Base-by-base conservation (phyloP, 1,140 invertebrate species). In the Ceratina australensis region DNA sequence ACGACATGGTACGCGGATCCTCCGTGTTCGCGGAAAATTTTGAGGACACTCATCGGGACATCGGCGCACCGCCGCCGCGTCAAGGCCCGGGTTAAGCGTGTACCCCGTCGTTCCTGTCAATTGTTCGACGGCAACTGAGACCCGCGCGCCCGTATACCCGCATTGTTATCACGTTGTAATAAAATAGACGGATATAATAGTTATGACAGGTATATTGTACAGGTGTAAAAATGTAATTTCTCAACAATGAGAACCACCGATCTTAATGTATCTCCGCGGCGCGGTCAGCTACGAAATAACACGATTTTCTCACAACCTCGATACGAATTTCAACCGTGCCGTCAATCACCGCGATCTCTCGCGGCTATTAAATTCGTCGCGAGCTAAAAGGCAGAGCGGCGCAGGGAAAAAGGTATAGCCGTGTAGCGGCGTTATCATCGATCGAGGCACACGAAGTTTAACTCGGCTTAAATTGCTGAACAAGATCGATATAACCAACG, bases 401-500 rank as follows among this genome's bases (percentile, higher is more conserved):
- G 52, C 50, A 54, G 59, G 66, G 63, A 54, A 64, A 49, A 60
- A 20, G 52, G 33, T 63, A 54, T 63, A 64, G 50, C 57, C 73
- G 74, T 52, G 59, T 57, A 75, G 77, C 57, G 33, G 47, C 42
- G 72, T 84, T 83, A 80, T 83, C 81, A 77, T 83, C 78, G 81
- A 83, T 84, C 81, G 82, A n/a, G 54, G 72, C 72, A 74, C 68
- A 74, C 68, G 57, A 80, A 84, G 81, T 83, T 83, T 64, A 83
- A 64, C 81, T 72, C 75, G 81, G 82, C 72, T 69, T 77, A 83
- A 83, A 79, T 82, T 83, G 57, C 82, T 28, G 80, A 83, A 83
- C 82, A 72, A 77, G 82, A 84, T 84, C 82, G 82, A 84, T 84
- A 80, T 83, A 83, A 82, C 77, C 69, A 61, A 76, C 81, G 77